These are phyloP conservation scores for Leptinotarsa rubiginosa DNA, from an alignment of 2,888 invertebrate species.

Conservation along the genomic window DNA sequence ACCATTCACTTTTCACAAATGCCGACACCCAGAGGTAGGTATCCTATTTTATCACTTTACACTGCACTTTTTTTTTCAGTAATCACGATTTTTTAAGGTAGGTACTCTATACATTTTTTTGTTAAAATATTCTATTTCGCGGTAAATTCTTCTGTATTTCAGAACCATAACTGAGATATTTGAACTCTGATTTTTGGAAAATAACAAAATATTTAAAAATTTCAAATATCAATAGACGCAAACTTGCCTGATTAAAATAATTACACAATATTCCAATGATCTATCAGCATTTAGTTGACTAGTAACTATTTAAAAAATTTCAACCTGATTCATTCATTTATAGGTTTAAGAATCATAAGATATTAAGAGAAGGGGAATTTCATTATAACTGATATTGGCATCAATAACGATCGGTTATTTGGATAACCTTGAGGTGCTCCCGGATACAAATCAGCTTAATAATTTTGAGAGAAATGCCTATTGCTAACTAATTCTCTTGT, in stretches of 20 bases:
- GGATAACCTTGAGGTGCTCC: constrained; percentile 1
- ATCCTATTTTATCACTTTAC: no score
- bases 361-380: background rate
- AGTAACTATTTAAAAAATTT: background rate
- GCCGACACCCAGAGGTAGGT: no score
- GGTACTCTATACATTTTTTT: no score
- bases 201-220: background rate
- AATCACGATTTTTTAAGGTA: no score
- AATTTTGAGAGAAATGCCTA: background rate
- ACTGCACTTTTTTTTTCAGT: no score
- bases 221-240: background rate
- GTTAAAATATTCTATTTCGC: no score
- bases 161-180: no score
- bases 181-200: background rate
- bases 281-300: background rate
- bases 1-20: no score
- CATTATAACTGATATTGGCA: background rate
- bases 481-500: no score
- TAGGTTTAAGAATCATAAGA: background rate
- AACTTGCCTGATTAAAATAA: background rate
- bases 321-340: background rate
- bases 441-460: background rate
- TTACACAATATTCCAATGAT: background rate
- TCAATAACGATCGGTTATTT: constrained; percentile 2
- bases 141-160: no score